Base-by-base conservation (phyloP, 2,888 invertebrate genomes). In the Eupeodes luniger region DNA sequence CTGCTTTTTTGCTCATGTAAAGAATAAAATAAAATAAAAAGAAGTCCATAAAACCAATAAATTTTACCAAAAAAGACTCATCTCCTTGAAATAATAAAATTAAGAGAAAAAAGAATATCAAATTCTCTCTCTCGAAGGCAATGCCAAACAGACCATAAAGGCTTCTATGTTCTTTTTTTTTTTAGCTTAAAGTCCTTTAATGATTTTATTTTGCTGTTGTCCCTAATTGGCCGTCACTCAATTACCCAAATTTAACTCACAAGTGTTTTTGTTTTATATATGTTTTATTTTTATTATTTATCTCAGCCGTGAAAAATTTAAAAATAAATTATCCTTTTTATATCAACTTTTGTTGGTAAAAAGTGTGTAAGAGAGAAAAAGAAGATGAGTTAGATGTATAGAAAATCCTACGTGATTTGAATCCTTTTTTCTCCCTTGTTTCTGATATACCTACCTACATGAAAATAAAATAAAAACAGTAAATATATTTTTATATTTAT, bases 361-460 rank as follows among this genome's bases (percentile, higher is more conserved):
- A 19, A 64, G 1, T 6, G 49, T 27, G 7, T 27, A 9, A 34
- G 11, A 53, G 16, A 5, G 19, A 36, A 4, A 36, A 10, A 16
- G 34, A 4, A 47, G 34, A 14, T 5, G 6, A 44, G 44, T 9
- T 2, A 51, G n/a, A 34, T 72, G 44, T 57, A 40, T 72, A 27
- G 14, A 59, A 59, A 47, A 59, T 59, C 72, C 72, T 57, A 59
- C 72, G 72, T 72, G 72, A 72, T 72, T 72, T 72, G 72, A 72
- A 72, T 72, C 72, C 72, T 59, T 72, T 70, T 40, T n/a, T 47
- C 16, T 44, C 47, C 34, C n/a, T n/a, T 59, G 72, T 47, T 11
- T 27, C 27, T 11, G 44, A 14, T 40, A 14, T 14, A 70, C 27
- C 27, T 27, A 11, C 19, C 10, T n/a, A 51, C 16, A 53, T 27